Evolutionary conservation across 2,888 invertebrate species (phyloP).

Genomic region (Athetis lepigone): DNA sequence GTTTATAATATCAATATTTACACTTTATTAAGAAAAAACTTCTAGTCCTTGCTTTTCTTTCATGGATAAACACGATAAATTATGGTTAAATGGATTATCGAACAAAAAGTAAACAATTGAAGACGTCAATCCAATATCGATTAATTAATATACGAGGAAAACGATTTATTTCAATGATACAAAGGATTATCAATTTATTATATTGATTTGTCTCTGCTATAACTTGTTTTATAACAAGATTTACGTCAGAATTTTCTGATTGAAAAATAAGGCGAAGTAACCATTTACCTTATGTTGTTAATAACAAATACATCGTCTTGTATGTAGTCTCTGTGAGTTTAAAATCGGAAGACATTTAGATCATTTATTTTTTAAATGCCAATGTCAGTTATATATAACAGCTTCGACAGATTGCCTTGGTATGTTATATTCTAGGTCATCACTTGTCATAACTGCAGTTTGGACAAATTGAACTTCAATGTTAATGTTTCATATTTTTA

Average conservation of each 20-base stretch:
- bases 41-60: not conserved
- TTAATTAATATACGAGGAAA: conserved; percentile 20
- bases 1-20: too few relatives aligned
- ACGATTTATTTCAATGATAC: conserved; percentile 16
- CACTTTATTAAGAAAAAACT: not conserved
- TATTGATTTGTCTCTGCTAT: conserved; percentile 2
- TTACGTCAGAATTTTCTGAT: conserved; percentile 15
- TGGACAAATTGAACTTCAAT: not conserved
- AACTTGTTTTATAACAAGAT: conserved; percentile 3
- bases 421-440: conserved; percentile 16
- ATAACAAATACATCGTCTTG: conserved; percentile 1
- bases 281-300: not conserved
- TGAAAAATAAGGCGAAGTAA: conserved; percentile 6
- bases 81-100: conserved; percentile 12
- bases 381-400: conserved; percentile 28
- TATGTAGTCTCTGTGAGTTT: not conserved
- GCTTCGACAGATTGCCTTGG: conserved; percentile 11
- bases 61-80: conserved; percentile 1
- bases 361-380: conserved; percentile 19
- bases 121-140: conserved; percentile 8
- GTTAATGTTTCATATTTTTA: not conserved
- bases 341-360: conserved; percentile 20
- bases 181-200: conserved; percentile 19
- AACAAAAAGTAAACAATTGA: conserved; percentile 15
- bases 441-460: conserved; percentile 7